Evolutionary conservation across 2,888 invertebrate genomes (phyloP).

Genomic region (Phania funesta): DNA sequence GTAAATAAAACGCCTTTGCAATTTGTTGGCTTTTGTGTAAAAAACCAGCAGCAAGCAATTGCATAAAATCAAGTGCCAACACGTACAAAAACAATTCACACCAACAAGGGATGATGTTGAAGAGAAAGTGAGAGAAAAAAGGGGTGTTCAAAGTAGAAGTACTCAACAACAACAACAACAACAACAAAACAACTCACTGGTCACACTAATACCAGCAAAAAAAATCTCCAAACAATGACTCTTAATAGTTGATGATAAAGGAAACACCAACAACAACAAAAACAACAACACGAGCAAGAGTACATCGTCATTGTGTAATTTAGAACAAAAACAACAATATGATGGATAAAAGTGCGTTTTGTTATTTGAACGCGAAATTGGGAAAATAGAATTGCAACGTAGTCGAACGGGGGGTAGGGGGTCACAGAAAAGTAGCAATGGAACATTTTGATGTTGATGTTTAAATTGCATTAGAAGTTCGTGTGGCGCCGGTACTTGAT

Average conservation of each 20-base stretch:
- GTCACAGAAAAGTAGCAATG: background rate
- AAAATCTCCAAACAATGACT: conserved; percentile 53
- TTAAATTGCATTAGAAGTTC: conserved; percentile 65
- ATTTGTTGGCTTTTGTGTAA: conserved; percentile 62
- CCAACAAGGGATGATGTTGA: background rate
- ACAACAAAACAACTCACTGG: conserved; percentile 22
- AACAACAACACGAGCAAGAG: conserved; percentile 5
- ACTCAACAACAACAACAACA: no score
- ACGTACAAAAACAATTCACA: background rate
- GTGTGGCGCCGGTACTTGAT: conserved; percentile 60
- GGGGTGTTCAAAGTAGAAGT: conserved; percentile 15
- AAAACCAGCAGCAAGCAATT: conserved; percentile 6
- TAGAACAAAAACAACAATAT: conserved; percentile 9
- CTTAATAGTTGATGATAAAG: conserved; percentile 58
- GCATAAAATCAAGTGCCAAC: conserved; percentile 19
- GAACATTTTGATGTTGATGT: conserved; percentile 9
- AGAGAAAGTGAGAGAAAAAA: background rate
- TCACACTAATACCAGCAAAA: background rate
- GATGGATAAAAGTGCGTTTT: conserved; percentile 40
- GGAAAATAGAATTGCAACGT: conserved; percentile 48
- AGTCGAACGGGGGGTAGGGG: background rate
- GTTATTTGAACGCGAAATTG: conserved; percentile 22
- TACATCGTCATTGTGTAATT: conserved; percentile 14
- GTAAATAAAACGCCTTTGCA: conserved; percentile 63
- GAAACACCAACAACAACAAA: conserved; percentile 18